These are phyloP conservation scores for Prionace glauca DNA, from an alignment of 2,797 vertebrate genomes.

Conservation along the genomic window DNA sequence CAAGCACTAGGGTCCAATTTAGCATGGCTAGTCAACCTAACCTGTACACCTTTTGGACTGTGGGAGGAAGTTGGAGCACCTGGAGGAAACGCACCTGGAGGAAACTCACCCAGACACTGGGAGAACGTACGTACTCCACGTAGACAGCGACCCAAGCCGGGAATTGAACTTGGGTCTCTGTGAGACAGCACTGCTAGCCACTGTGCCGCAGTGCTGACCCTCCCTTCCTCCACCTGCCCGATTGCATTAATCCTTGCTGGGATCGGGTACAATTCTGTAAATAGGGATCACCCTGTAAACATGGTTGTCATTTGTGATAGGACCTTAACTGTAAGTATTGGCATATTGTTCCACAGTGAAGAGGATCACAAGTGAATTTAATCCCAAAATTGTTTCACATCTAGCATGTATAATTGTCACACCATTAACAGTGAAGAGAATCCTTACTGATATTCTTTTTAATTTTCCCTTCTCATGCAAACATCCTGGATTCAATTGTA, in stretches of 20 bases:
- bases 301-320: background rate
- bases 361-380: background rate
- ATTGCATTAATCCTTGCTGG: background rate
- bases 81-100: too few relatives aligned
- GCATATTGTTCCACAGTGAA: background rate
- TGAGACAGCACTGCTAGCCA: too few relatives aligned
- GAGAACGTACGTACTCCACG: too few relatives aligned
- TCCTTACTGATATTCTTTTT: background rate
- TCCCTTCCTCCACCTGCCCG: background rate
- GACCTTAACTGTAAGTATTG: background rate
- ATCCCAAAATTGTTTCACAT: background rate
- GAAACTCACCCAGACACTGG: too few relatives aligned
- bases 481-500: background rate
- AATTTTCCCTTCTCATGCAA: background rate
- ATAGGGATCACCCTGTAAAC: background rate
- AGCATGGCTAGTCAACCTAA: too few relatives aligned
- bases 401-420: background rate
- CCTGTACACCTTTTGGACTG: too few relatives aligned
- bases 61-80: too few relatives aligned
- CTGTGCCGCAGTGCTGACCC: too few relatives aligned
- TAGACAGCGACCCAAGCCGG: too few relatives aligned
- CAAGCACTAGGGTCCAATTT: too few relatives aligned
- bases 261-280: background rate
- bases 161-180: too few relatives aligned
- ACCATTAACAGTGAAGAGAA: background rate